phyloP scores from a whole-genome alignment of 1,140 invertebrate species.

The Drosophila mojavensis region DNA sequence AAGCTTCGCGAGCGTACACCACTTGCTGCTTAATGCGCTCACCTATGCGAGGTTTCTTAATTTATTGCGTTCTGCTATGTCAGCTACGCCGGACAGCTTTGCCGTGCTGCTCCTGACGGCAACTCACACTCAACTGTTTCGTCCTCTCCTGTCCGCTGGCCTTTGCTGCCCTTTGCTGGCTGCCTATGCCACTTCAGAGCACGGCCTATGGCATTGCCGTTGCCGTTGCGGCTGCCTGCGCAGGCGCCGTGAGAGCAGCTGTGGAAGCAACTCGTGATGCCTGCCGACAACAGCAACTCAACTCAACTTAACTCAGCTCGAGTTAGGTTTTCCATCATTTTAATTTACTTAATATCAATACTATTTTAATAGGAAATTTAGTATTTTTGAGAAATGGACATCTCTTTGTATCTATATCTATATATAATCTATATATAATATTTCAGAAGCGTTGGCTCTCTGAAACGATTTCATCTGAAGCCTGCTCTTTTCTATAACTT shows the following conservation, averaged over 20 bases:
- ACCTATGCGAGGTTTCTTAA: background rate
- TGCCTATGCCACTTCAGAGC: constrained; percentile 32
- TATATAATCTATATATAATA: no score
- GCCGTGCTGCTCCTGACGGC: constrained; percentile 62
- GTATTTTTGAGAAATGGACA: no score
- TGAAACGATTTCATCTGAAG: no score
- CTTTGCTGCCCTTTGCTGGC: constrained; percentile 15
- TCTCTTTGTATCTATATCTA: no score
- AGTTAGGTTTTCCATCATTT: no score
- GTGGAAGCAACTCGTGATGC: background rate
- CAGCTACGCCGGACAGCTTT: constrained; percentile 28
- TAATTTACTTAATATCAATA: no score
- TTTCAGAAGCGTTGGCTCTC: no score
- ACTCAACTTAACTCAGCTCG: background rate
- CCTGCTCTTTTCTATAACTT: no score
- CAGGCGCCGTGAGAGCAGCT: constrained; percentile 40
- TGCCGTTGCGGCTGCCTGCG: constrained; percentile 25
- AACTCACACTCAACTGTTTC: constrained; percentile 69
- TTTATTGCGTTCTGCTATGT: background rate
- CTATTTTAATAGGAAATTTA: no score
- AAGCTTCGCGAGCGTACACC: constrained; percentile 14
- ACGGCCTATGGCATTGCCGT: background rate
- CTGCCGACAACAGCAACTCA: background rate
- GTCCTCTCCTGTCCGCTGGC: constrained; percentile 14
- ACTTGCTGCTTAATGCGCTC: background rate